phyloP scores from a whole-genome alignment of 2,797 vertebrate species.

The Hypotaenidia philippensis region DNA sequence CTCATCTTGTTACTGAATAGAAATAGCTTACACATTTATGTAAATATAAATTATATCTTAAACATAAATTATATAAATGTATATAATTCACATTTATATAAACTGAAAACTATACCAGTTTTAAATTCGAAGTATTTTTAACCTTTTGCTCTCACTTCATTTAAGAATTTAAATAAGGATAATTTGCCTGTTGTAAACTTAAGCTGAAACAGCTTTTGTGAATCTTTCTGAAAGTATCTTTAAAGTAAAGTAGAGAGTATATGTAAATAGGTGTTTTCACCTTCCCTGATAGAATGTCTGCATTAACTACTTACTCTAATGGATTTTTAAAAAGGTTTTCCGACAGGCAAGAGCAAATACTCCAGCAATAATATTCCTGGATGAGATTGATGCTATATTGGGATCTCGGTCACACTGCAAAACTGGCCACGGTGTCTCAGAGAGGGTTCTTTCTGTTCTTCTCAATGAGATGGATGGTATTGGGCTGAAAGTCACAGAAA shows the following conservation, averaged over 20 bases:
- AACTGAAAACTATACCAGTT: not conserved
- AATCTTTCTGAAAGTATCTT: not conserved
- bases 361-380: conserved; percentile 94
- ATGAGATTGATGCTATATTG: conserved; percentile 95
- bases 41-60: not conserved
- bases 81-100: not conserved
- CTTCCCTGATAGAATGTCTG: not conserved
- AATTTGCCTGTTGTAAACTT: not conserved
- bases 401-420: conserved; percentile 84
- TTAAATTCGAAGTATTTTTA: not conserved
- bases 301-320: not conserved
- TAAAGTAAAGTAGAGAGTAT: not conserved
- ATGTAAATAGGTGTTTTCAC: not conserved
- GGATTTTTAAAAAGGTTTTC: conserved; percentile 85
- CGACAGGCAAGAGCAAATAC: conserved; percentile 90
- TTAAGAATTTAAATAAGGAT: not conserved
- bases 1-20: not conserved
- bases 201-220: not conserved
- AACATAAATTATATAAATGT: too few species aligned
- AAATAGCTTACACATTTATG: not conserved
- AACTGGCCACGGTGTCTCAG: conserved; percentile 82
- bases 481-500: conserved; percentile 88
- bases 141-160: not conserved
- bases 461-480: conserved; percentile 97
- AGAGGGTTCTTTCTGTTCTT: conserved; percentile 92